phyloP scores from a whole-genome alignment of 2,888 invertebrate species.

The Tribolium freemani region DNA sequence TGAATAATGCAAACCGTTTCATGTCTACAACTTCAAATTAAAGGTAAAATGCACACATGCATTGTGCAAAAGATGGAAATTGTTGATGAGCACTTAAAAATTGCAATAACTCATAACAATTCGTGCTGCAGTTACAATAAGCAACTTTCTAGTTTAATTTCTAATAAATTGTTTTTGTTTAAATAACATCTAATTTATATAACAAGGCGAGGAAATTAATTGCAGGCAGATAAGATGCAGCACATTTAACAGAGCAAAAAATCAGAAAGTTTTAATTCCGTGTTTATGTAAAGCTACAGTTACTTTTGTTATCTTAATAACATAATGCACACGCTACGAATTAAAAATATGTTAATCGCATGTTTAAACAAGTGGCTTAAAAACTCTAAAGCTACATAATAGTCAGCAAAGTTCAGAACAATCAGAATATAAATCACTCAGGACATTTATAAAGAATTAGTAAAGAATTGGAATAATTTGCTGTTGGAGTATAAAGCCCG shows the following conservation, averaged over 20 bases:
- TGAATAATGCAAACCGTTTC: constrained; percentile 13
- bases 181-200: constrained; percentile 43
- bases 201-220: constrained; percentile 45
- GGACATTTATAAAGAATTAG: not conserved
- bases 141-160: constrained; percentile 42
- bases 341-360: constrained; percentile 41
- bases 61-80: constrained; percentile 25
- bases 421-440: not conserved
- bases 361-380: not conserved
- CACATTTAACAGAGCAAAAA: constrained; percentile 53
- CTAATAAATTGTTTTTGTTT: constrained; percentile 44
- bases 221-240: constrained; percentile 47
- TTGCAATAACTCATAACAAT: constrained; percentile 24
- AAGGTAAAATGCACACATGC: constrained; percentile 18
- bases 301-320: constrained; percentile 47
- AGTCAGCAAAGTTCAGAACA: too few species aligned
- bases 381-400: too few species aligned
- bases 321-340: constrained; percentile 40
- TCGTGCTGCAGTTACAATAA: constrained; percentile 26
- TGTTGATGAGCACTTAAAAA: constrained; percentile 5
- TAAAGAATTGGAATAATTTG: not conserved
- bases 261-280: constrained; percentile 52
- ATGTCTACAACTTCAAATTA: not conserved
- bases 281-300: constrained; percentile 47
- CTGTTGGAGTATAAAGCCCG: not conserved